Conservation (phyloP, 2,113 vertebrate genomes). For the Sylvia atricapilla region DNA sequence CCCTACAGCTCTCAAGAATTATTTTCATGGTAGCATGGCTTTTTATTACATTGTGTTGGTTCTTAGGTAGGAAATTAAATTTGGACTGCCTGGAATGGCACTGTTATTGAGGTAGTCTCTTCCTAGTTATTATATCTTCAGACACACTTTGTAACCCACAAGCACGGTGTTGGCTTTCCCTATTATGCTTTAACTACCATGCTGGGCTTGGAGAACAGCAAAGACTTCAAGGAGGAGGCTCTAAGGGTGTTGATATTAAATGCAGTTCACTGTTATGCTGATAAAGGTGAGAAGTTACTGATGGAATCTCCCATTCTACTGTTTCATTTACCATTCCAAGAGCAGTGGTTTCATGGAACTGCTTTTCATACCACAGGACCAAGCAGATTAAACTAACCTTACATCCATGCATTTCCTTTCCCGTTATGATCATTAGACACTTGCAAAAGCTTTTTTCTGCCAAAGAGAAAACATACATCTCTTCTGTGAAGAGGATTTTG, state of each 20-base stretch:
- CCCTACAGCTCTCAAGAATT: background rate
- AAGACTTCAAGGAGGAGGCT: background rate
- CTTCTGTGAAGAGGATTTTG: background rate
- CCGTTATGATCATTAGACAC: background rate
- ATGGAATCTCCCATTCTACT: background rate
- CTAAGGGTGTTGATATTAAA: background rate
- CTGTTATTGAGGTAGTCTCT: background rate
- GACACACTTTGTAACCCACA: background rate
- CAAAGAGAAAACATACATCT: background rate
- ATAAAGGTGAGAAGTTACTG: background rate
- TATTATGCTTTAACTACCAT: accelerated
- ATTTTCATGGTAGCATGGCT: background rate
- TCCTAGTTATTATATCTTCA: background rate
- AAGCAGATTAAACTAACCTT: background rate
- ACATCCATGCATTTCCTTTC: background rate
- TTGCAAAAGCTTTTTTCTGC: background rate
- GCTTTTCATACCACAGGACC: background rate
- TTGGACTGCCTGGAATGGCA: background rate
- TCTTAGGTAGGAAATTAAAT: background rate
- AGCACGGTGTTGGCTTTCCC: background rate
- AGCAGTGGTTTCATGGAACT: background rate
- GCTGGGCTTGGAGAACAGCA: background rate
- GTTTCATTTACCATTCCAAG: background rate
- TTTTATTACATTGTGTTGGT: background rate
- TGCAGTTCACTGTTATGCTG: background rate